phyloP scores from a whole-genome alignment of 2,888 invertebrate genomes.

The Drosophila mulleri region DNA sequence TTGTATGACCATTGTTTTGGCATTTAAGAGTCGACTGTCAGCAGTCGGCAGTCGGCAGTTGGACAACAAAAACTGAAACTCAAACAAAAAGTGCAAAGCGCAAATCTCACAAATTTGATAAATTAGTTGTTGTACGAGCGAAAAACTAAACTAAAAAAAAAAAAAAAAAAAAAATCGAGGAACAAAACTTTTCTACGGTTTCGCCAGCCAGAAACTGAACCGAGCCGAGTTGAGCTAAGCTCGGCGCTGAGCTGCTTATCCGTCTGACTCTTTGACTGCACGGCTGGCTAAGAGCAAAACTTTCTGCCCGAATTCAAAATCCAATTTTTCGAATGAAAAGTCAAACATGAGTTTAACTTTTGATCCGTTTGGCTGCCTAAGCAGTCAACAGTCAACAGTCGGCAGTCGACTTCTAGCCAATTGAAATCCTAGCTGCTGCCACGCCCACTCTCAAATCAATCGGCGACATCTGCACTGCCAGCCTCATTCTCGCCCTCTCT shows the following conservation, averaged over 20 bases:
- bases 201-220: conserved; percentile 21
- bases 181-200: conserved; percentile 46
- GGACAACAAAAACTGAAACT: conserved; percentile 30
- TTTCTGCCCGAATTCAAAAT: conserved; percentile 75
- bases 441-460: conserved; percentile 23
- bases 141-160: conserved; percentile 48
- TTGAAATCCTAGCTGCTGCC: conserved; percentile 13
- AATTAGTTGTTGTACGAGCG: conserved; percentile 64
- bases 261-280: conserved; percentile 36
- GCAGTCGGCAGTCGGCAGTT: neutral
- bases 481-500: neutral
- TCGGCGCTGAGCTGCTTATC: conserved; percentile 61
- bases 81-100: conserved; percentile 64
- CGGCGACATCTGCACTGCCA: conserved; percentile 9
- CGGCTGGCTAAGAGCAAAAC: conserved; percentile 57
- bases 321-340: conserved; percentile 81
- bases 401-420: conserved; percentile 34
- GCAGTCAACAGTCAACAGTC: conserved; percentile 55
- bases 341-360: conserved; percentile 79
- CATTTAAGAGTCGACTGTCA: conserved; percentile 22
- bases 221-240: neutral
- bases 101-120: conserved; percentile 78
- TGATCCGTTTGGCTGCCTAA: conserved; percentile 74
- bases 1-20: conserved; percentile 57
- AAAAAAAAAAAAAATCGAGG: conserved; percentile 52